phyloP scores from a whole-genome alignment of 2,113 vertebrate genomes.

The Sciurus niger region DNA sequence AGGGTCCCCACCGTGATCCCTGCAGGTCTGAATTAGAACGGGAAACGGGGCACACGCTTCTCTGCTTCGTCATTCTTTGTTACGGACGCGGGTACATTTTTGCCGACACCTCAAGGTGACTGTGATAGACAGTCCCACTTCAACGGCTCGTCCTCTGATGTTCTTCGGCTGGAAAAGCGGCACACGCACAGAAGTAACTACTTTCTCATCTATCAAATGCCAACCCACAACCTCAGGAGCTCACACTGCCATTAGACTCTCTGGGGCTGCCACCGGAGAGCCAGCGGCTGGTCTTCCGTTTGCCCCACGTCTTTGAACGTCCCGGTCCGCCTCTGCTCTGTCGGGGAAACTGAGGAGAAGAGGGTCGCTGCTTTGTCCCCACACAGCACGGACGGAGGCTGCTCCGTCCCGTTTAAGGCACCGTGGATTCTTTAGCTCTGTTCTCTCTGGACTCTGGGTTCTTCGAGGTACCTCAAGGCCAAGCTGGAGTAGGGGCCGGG shows the following conservation, averaged over 20 bases:
- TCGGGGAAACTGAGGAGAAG: fast-evolving
- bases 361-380: background rate
- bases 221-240: background rate
- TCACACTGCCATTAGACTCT: background rate
- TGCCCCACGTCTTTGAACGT: fast-evolving
- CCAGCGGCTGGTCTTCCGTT: too few species aligned
- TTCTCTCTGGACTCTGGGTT: fast-evolving
- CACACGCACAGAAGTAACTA: fast-evolving
- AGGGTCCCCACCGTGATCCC: background rate
- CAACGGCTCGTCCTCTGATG: background rate
- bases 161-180: background rate
- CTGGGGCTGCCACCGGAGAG: background rate
- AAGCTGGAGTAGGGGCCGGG: background rate
- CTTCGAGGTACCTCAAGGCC: too few species aligned
- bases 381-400: fast-evolving
- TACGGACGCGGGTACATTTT: background rate
- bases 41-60: too few species aligned
- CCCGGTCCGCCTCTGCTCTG: fast-evolving
- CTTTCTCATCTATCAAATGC: background rate
- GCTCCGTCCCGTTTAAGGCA: background rate
- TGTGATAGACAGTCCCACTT: background rate
- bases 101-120: too few species aligned
- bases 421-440: fast-evolving
- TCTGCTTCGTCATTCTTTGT: background rate
- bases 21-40: fast-evolving